Conservation (phyloP, 1,140 invertebrate genomes). For the Neodiprion virginianus region DNA sequence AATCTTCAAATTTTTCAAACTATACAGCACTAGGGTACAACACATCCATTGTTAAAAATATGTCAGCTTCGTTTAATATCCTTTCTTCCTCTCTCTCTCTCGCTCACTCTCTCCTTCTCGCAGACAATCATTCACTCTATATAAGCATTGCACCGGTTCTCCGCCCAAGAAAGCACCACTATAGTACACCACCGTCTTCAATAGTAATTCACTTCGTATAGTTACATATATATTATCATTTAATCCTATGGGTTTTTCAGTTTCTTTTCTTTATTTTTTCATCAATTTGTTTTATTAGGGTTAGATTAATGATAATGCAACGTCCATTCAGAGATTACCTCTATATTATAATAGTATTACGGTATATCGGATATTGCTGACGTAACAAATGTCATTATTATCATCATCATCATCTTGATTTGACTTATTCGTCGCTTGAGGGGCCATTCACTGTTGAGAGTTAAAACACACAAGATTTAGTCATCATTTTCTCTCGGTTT, state of each 20-base stretch:
- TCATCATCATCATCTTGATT: neutral
- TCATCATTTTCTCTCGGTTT: neutral
- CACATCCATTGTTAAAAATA: constrained; percentile 50
- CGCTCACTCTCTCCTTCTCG: constrained; percentile 2
- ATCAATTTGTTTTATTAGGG: neutral
- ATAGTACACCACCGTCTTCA: neutral
- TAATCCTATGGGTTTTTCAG: neutral
- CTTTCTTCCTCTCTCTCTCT: neutral
- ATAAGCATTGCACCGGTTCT: constrained; percentile 24
- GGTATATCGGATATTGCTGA: neutral
- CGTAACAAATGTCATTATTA: neutral
- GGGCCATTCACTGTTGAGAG: constrained; percentile 27
- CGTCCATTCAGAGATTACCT: neutral
- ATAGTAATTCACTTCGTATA: neutral
- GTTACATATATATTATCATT: neutral
- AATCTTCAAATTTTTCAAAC: constrained; percentile 15
- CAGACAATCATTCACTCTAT: neutral
- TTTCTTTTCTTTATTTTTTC: neutral
- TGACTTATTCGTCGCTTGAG: neutral
- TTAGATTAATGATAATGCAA: neutral
- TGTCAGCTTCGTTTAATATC: constrained; percentile 26
- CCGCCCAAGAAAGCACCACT: constrained; percentile 10
- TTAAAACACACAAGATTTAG: neutral
- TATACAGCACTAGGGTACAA: constrained; percentile 34
- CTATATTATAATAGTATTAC: neutral